phyloP scores from a whole-genome alignment of 1,140 invertebrate genomes.

The Tetramorium alpestre region DNA sequence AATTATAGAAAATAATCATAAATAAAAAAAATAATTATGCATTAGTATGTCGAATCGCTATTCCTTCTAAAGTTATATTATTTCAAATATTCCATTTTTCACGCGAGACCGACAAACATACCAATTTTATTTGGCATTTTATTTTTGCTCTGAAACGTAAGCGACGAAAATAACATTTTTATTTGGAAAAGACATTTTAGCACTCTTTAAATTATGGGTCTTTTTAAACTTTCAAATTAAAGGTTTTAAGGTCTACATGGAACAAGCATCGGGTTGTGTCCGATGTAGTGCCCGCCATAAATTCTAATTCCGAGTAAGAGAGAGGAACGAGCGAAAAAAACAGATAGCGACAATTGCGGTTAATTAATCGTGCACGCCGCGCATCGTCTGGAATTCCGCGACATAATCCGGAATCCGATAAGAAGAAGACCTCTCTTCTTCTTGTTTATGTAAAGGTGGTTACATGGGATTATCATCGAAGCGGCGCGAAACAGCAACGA shows the following conservation, averaged over 20 bases:
- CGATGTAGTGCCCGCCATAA: constrained; percentile 72
- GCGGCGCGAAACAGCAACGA: background rate
- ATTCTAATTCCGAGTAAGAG: constrained; percentile 78
- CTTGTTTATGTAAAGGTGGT: constrained; percentile 9
- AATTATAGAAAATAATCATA: background rate
- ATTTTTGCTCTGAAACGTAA: background rate
- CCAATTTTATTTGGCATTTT: background rate
- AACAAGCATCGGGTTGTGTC: constrained; percentile 16
- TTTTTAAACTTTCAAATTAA: no score
- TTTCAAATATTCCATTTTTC: background rate
- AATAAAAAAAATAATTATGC: constrained; percentile 1
- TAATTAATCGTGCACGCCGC: constrained; percentile 76
- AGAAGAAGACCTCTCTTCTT: constrained; percentile 10
- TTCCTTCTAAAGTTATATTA: background rate
- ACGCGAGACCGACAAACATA: background rate
- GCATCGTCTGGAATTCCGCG: constrained; percentile 46
- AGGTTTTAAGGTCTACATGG: constrained; percentile 24
- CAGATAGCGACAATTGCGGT: constrained; percentile 79
- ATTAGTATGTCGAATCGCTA: background rate
- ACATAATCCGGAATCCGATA: constrained; percentile 25
- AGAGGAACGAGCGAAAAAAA: constrained; percentile 70
- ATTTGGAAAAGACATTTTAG: background rate
- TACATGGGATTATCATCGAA: constrained; percentile 32
- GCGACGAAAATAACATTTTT: background rate
- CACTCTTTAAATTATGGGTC: background rate